A percentile compares a stretch with the other conserved stretches of the same genome.
Evolutionary conservation across 2,888 invertebrate genomes (phyloP).

Genomic region (Scotopteryx bipunctaria): DNA sequence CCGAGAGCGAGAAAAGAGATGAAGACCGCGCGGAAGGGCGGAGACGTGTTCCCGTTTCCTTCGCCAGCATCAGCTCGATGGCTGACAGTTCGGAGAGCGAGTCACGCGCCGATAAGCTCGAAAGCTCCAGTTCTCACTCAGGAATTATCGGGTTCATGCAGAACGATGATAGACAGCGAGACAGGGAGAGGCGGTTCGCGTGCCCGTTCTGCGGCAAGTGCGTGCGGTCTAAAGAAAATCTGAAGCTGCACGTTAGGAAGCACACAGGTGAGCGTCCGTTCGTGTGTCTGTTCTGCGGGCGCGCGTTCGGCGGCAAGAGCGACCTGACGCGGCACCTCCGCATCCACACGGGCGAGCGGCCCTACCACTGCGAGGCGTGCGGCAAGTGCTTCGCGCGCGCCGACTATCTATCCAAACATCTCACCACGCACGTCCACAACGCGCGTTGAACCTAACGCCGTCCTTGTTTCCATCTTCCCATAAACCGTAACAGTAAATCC

Average conservation of each 20-base stretch:
- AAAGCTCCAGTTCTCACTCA: slow-evolving; percentile 81
- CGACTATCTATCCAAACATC: slow-evolving; percentile 94
- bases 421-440: slow-evolving; percentile 94
- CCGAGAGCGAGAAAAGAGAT: slow-evolving; percentile 68
- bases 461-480: slow-evolving; percentile 50
- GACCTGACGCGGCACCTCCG: slow-evolving; percentile 93
- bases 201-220: slow-evolving; percentile 96
- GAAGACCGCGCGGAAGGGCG: slow-evolving; percentile 60
- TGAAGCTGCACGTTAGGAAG: slow-evolving; percentile 93
- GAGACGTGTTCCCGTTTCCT: slow-evolving; percentile 73
- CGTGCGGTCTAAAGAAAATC: slow-evolving; percentile 93
- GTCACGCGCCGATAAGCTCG: slow-evolving; percentile 77
- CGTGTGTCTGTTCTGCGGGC: slow-evolving; percentile 94
- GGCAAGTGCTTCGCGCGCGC: slow-evolving; percentile 96
- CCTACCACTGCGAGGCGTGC: slow-evolving; percentile 96
- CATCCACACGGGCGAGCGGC: slow-evolving; percentile 94
- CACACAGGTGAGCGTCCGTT: slow-evolving; percentile 95
- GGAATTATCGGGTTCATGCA: slow-evolving; percentile 86
- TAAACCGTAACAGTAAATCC: slow-evolving; percentile 63
- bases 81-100: slow-evolving; percentile 80
- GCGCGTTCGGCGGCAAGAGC: slow-evolving; percentile 94
- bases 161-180: slow-evolving; percentile 79
- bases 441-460: slow-evolving; percentile 81
- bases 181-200: slow-evolving; percentile 90
- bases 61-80: slow-evolving; percentile 80